These are phyloP conservation scores for Actinia equina DNA, from an alignment of 64 coral and sea anemone genomes.

Conservation along the genomic window DNA sequence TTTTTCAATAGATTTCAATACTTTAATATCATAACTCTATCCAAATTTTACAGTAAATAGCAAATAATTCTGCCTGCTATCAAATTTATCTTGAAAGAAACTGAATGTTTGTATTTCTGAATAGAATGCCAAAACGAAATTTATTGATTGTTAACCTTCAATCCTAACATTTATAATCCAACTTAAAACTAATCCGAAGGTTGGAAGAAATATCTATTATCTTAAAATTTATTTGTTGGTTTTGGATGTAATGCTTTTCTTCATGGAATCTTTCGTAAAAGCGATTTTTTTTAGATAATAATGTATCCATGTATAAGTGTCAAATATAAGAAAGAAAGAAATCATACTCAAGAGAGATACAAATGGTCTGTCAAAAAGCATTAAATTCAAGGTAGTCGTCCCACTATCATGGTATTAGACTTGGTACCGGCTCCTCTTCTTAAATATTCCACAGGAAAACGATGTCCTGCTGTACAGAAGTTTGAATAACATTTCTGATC, in stretches of 20 bases:
- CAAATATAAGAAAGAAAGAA: too few relatives aligned
- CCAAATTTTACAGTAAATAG: slow-evolving; percentile 9
- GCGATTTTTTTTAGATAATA: too few relatives aligned
- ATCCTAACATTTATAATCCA: not conserved
- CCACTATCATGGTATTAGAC: too few relatives aligned
- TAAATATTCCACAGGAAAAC: too few relatives aligned
- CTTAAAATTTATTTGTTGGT: not conserved
- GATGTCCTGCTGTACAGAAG: too few relatives aligned
- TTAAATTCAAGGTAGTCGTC: too few relatives aligned
- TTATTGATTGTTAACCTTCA: not conserved
- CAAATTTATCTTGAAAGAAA: not conserved
- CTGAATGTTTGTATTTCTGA: not conserved
- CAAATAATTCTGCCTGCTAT: not conserved
- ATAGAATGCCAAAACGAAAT: not conserved
- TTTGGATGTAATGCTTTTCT: not conserved
- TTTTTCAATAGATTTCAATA: not conserved
- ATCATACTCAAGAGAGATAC: too few relatives aligned
- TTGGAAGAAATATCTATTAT: not conserved
- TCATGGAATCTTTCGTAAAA: not conserved
- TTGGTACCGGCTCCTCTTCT: too few relatives aligned
- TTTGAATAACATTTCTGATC: too few relatives aligned
- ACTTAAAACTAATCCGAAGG: not conserved
- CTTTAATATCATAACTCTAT: not conserved
- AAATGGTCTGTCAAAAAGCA: too few relatives aligned
- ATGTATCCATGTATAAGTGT: too few relatives aligned